Conservation (phyloP, 2,888 invertebrate species). For the Pyrrhosoma nymphula region DNA sequence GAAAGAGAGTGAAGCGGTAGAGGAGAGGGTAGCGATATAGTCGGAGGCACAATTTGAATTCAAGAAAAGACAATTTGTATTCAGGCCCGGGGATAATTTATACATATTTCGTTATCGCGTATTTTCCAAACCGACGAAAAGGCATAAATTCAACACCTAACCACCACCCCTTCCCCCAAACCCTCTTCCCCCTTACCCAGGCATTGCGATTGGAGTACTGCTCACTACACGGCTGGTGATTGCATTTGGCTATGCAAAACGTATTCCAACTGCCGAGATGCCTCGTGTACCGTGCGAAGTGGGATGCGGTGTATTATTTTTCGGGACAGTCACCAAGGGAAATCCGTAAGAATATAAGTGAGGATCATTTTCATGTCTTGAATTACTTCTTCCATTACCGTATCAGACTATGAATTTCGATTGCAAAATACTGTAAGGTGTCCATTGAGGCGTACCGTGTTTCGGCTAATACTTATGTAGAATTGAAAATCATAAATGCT, state of each 20-base stretch:
- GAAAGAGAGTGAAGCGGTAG: neutral
- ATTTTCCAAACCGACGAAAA: conserved; percentile 32
- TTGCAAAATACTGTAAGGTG: neutral
- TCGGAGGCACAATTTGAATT: neutral
- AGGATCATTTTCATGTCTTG: too few species aligned
- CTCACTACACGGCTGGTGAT: neutral
- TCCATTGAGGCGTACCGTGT: too few species aligned
- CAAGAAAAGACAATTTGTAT: conserved; percentile 36
- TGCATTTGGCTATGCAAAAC: neutral
- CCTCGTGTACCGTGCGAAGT: neutral
- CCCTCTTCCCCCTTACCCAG: too few species aligned
- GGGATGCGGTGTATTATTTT: neutral
- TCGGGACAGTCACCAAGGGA: neutral
- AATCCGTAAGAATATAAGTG: neutral
- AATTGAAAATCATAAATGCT: neutral
- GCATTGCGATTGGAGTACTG: neutral
- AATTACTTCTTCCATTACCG: neutral
- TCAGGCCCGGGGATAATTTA: neutral
- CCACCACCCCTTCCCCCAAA: too few species aligned
- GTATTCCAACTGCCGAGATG: neutral
- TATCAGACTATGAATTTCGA: neutral
- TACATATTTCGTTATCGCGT: conserved; percentile 32
- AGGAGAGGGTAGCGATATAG: neutral
- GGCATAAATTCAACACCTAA: neutral
- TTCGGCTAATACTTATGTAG: too few species aligned